phyloP scores from a whole-genome alignment of 2,113 vertebrate genomes.

The Marmota flaviventris region DNA sequence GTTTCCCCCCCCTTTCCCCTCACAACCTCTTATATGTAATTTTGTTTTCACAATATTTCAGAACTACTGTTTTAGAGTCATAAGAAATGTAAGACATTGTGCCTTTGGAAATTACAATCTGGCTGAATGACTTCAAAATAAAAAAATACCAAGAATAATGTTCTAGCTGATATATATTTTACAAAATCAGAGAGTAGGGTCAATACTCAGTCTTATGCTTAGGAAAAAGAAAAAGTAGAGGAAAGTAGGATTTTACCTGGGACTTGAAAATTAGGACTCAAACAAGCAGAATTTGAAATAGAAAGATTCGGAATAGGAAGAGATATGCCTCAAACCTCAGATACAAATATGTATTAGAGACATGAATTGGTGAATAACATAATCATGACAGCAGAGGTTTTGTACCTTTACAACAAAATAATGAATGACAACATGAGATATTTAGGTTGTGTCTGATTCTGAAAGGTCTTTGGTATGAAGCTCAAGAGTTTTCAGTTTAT shows the following conservation, averaged over 20 bases:
- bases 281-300: background rate
- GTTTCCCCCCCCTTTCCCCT: no score
- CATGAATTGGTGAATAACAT: background rate
- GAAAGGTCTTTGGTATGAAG: background rate
- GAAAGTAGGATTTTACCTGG: background rate
- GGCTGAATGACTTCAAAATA: background rate
- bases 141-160: background rate
- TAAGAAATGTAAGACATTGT: background rate
- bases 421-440: background rate
- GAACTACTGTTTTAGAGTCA: background rate
- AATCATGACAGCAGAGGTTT: background rate
- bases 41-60: background rate
- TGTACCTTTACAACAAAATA: background rate
- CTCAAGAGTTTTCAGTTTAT: conserved; percentile 1
- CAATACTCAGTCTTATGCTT: background rate
- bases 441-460: background rate
- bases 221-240: background rate
- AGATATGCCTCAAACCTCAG: background rate
- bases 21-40: no score
- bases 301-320: background rate
- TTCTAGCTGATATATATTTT: background rate
- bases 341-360: background rate
- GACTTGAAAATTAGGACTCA: background rate
- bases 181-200: background rate
- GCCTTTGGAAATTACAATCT: background rate